Percentiles rank a stretch among this genome's conserved stretches.
These are phyloP conservation scores for Cygnus buccinator DNA, from an alignment of 2,113 vertebrate genomes.

Conservation along the genomic window DNA sequence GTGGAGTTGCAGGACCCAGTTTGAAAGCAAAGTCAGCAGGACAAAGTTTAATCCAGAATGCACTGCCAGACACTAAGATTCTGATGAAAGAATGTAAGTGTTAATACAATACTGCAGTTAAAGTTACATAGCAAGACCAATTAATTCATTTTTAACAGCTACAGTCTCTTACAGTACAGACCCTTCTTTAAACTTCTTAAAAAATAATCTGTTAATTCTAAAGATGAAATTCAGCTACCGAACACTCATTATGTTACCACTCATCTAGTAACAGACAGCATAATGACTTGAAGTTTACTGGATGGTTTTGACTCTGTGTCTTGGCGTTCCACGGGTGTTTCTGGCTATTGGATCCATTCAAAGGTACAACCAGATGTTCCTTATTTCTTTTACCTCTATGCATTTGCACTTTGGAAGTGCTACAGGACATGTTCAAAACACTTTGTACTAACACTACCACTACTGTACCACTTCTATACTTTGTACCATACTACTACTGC, in stretches of 20 bases:
- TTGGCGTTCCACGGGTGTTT: not conserved
- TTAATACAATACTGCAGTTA: not conserved
- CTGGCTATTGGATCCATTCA: not conserved
- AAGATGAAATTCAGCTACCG: not conserved
- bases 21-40: slow-evolving; percentile 59
- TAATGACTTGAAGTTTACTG: not conserved
- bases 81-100: not conserved
- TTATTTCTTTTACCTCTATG: not conserved
- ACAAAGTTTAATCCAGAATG: slow-evolving; percentile 66
- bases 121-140: not conserved
- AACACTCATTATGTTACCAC: not conserved
- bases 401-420: not conserved
- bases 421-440: not conserved
- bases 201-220: not conserved
- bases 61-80: not conserved
- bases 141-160: not conserved
- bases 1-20: not conserved
- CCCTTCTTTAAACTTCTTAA: not conserved
- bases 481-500: not conserved
- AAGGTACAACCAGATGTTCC: not conserved
- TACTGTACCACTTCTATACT: not conserved
- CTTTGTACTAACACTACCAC: not conserved
- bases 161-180: not conserved
- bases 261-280: not conserved
- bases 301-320: accelerated